Percentiles rank a stretch among this genome's conserved stretches.
Conservation (phyloP, 2,888 invertebrate genomes). For the Drosophila suboccidentalis region DNA sequence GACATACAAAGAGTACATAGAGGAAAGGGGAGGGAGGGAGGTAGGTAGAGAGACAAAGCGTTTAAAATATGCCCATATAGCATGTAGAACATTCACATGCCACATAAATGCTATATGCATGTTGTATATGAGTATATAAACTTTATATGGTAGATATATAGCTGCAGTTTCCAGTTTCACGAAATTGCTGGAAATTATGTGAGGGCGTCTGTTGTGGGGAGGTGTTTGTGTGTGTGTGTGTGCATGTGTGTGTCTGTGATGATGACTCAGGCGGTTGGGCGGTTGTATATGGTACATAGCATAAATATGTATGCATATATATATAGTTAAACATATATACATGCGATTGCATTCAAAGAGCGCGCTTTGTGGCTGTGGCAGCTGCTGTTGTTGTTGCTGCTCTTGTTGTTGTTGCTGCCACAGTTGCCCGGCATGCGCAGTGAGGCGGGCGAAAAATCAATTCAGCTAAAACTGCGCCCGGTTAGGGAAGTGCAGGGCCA, state of each 20-base stretch:
- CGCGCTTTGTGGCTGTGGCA: slow-evolving; percentile 20
- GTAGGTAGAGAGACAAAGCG: slow-evolving; percentile 29
- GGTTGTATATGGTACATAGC: slow-evolving; percentile 24
- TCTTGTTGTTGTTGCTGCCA: slow-evolving; percentile 19
- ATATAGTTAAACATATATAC: slow-evolving; percentile 6
- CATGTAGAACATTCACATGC: slow-evolving; percentile 23
- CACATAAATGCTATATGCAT: slow-evolving; percentile 13
- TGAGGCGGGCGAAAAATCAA: slow-evolving; percentile 80
- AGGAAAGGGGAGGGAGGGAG: neutral
- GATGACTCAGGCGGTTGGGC: slow-evolving; percentile 56
- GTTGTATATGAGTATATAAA: slow-evolving; percentile 1
- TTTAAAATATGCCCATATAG: slow-evolving; percentile 75
- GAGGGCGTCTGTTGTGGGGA: slow-evolving; percentile 22
- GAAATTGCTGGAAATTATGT: slow-evolving; percentile 43
- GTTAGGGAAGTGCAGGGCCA: slow-evolving; percentile 67
- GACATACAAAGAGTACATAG: slow-evolving; percentile 5
- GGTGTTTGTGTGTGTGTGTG: slow-evolving; percentile 8
- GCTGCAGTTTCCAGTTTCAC: slow-evolving; percentile 55
- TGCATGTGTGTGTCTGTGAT: slow-evolving; percentile 6
- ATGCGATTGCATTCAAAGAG: slow-evolving; percentile 60
- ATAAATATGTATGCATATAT: slow-evolving; percentile 6
- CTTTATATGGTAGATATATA: slow-evolving; percentile 14
- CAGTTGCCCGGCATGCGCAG: slow-evolving; percentile 77
- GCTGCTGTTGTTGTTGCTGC: slow-evolving; percentile 15
- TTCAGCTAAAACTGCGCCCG: slow-evolving; percentile 83